Percentiles rank a stretch among this genome's conserved stretches.
Conservation (phyloP, 2,797 vertebrate genomes). For the Gambelia wislizenii region DNA sequence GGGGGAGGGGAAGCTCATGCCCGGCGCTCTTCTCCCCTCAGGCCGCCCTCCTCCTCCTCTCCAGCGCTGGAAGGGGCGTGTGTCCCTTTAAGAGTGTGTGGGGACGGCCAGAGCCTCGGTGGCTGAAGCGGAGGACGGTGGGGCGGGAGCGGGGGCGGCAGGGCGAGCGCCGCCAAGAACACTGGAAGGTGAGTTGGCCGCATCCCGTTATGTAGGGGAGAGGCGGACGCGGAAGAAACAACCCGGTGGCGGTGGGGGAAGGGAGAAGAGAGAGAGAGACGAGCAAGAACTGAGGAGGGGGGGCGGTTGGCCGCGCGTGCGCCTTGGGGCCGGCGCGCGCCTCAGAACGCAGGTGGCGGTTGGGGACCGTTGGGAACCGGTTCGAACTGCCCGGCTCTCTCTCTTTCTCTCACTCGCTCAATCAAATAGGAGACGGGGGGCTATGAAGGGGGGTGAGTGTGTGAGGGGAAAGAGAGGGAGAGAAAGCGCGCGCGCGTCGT, state of each 20-base stretch:
- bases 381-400: constrained; percentile 53
- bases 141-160: constrained; percentile 44
- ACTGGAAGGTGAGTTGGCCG: constrained; percentile 73
- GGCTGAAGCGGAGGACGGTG: background rate
- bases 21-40: constrained; percentile 63
- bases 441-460: background rate
- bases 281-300: background rate
- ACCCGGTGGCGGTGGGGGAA: background rate
- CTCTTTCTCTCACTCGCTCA: rapidly evolving
- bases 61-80: constrained; percentile 39
- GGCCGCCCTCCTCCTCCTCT: constrained; percentile 49
- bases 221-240: constrained; percentile 57
- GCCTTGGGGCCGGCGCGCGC: constrained; percentile 31
- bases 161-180: constrained; percentile 54
- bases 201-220: constrained; percentile 43
- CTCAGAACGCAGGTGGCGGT: background rate
- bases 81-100: constrained; percentile 65
- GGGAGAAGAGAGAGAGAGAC: background rate
- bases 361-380: constrained; percentile 47
- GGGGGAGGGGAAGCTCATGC: constrained; percentile 55
- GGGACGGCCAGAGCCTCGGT: constrained; percentile 59
- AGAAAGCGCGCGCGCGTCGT: constrained; percentile 6
- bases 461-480: constrained; percentile 1
- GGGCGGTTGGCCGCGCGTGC: background rate
- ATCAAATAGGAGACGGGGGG: constrained; percentile 14